phyloP scores from a whole-genome alignment of 1,140 invertebrate genomes.

The Pseudomyrmex cubaensis region DNA sequence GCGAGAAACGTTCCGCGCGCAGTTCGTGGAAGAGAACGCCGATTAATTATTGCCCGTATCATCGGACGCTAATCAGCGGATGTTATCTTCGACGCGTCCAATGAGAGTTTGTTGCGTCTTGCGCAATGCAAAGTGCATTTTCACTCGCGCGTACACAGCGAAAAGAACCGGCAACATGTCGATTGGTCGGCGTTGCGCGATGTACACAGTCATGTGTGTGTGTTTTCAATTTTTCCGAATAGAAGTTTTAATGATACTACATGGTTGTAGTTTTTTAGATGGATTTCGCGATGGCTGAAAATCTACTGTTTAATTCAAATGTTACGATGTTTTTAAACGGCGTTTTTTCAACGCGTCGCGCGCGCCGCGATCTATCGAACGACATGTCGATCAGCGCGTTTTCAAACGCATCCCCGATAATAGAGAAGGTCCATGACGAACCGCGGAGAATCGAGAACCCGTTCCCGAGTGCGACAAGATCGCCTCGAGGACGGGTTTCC shows the following conservation, averaged over 20 bases:
- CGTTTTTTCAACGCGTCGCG: neutral
- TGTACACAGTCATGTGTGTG: too few relatives aligned
- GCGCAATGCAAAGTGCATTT: neutral
- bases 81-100: conserved; percentile 18
- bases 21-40: conserved; percentile 31
- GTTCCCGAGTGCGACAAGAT: conserved; percentile 69
- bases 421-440: conserved; percentile 74
- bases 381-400: neutral
- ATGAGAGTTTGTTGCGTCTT: neutral
- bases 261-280: too few relatives aligned
- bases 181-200: neutral
- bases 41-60: conserved; percentile 56
- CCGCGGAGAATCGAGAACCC: conserved; percentile 80
- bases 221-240: neutral
- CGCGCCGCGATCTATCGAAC: neutral
- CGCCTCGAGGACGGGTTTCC: conserved; percentile 71
- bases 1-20: conserved; percentile 33
- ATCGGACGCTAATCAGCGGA: conserved; percentile 34
- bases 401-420: neutral
- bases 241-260: neutral
- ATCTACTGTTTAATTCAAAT: too few relatives aligned
- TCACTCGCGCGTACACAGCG: neutral
- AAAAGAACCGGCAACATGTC: conserved; percentile 19
- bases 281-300: too few relatives aligned
- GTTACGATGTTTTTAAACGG: neutral